phyloP scores from a whole-genome alignment of 2,888 invertebrate species.

The Petrolisthes manimaculis region DNA sequence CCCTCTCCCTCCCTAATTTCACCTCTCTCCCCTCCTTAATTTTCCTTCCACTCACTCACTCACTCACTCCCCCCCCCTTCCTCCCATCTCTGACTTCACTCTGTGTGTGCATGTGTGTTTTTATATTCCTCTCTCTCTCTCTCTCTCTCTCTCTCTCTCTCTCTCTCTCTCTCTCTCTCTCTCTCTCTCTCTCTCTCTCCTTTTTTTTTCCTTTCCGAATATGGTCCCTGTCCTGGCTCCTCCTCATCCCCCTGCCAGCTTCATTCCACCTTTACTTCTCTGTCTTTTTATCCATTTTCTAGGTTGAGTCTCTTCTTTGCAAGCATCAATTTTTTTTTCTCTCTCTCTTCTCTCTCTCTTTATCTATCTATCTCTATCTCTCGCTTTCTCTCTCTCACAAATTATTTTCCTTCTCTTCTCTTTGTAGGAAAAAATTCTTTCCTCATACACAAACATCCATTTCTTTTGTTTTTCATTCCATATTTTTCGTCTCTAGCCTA shows the following conservation, averaged over 20 bases:
- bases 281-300: too few species aligned
- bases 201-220: neutral
- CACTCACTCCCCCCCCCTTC: neutral
- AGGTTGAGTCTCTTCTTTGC: too few species aligned
- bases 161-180: conserved; percentile 7
- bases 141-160: neutral
- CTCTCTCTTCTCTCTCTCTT: neutral
- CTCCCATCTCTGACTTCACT: neutral
- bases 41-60: neutral
- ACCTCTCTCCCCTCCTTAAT: conserved; percentile 12
- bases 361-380: conserved; percentile 11
- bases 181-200: neutral
- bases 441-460: neutral
- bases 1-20: neutral
- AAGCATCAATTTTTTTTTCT: neutral
- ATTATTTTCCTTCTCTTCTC: neutral
- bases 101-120: neutral
- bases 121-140: neutral
- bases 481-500: neutral
- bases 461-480: neutral
- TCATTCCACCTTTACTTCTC: too few species aligned
- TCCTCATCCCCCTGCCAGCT: too few species aligned
- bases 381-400: conserved; percentile 13
- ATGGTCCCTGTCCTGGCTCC: neutral
- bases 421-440: neutral